phyloP scores from a whole-genome alignment of 1,140 invertebrate species.

The Ceratina australensis region DNA sequence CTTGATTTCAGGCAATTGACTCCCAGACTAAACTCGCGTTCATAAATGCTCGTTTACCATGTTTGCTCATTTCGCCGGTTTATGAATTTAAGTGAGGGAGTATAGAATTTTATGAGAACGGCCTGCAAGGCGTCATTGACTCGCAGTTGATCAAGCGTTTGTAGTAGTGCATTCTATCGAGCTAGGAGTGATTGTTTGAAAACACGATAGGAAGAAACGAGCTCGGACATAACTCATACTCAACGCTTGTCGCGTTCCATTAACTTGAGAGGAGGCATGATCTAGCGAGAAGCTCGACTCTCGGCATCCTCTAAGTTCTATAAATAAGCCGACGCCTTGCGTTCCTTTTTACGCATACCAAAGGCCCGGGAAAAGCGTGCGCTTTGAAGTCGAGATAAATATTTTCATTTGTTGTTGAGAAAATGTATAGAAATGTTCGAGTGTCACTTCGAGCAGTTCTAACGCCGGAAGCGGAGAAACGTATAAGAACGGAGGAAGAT shows the following conservation, averaged over 20 bases:
- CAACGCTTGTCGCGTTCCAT: constrained; percentile 13
- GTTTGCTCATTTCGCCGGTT: too few relatives aligned
- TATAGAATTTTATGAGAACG: too few relatives aligned
- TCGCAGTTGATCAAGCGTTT: too few relatives aligned
- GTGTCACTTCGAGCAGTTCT: too few relatives aligned
- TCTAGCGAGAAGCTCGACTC: background rate
- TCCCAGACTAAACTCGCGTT: background rate
- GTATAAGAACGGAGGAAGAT: background rate
- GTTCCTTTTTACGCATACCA: background rate
- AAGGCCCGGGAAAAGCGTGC: background rate
- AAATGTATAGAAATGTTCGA: too few relatives aligned
- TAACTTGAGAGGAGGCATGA: background rate
- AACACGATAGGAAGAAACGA: background rate
- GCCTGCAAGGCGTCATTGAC: too few relatives aligned
- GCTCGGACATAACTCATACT: constrained; percentile 3
- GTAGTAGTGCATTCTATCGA: background rate
- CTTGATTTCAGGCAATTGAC: too few relatives aligned
- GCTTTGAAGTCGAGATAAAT: background rate
- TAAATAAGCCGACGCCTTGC: background rate
- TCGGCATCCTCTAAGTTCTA: background rate
- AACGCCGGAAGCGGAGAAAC: too few relatives aligned
- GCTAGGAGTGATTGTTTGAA: background rate
- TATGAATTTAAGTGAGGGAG: too few relatives aligned
- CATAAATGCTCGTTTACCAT: too few relatives aligned
- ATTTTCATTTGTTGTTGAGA: too few relatives aligned